These are phyloP conservation scores for Xestobium rufovillosum DNA, from an alignment of 2,888 invertebrate species.

Conservation along the genomic window DNA sequence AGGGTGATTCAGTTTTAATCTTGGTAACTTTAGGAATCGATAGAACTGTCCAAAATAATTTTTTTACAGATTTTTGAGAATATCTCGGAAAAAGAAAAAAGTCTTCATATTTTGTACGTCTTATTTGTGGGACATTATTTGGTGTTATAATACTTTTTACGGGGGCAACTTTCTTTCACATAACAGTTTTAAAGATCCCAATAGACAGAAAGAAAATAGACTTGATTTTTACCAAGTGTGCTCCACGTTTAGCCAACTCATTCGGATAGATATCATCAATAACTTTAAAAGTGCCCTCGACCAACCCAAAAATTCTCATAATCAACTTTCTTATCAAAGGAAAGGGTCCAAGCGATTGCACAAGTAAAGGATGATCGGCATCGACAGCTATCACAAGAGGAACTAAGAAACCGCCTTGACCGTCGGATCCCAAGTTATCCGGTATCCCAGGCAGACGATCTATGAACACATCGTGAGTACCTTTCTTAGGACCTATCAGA, in stretches of 20 bases:
- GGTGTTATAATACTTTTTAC: too few relatives aligned
- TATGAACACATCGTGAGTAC: conserved; percentile 70
- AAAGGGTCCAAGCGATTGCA: conserved; percentile 51
- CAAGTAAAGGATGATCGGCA: conserved; percentile 49
- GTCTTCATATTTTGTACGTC: too few relatives aligned
- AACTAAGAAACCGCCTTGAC: conserved; percentile 62
- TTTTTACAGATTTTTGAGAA: too few relatives aligned
- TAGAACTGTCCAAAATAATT: too few relatives aligned
- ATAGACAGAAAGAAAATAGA: too few relatives aligned
- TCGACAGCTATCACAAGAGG: conserved; percentile 51
- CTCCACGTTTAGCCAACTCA: conserved; percentile 52
- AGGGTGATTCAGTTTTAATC: neutral
- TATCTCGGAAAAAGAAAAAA: too few relatives aligned
- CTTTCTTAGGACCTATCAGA: conserved; percentile 72
- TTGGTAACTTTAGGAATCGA: too few relatives aligned
- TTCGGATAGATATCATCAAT: conserved; percentile 60
- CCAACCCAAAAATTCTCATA: conserved; percentile 50
- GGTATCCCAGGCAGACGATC: conserved; percentile 72
- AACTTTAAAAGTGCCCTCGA: conserved; percentile 57
- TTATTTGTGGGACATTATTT: too few relatives aligned
- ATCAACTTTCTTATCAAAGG: conserved; percentile 60
- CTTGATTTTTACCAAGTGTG: conserved; percentile 56
- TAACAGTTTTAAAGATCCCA: too few relatives aligned
- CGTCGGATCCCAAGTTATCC: conserved; percentile 52
- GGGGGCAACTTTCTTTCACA: too few relatives aligned